Conservation (phyloP, 1,140 invertebrate genomes). For the Apis dorsata region DNA sequence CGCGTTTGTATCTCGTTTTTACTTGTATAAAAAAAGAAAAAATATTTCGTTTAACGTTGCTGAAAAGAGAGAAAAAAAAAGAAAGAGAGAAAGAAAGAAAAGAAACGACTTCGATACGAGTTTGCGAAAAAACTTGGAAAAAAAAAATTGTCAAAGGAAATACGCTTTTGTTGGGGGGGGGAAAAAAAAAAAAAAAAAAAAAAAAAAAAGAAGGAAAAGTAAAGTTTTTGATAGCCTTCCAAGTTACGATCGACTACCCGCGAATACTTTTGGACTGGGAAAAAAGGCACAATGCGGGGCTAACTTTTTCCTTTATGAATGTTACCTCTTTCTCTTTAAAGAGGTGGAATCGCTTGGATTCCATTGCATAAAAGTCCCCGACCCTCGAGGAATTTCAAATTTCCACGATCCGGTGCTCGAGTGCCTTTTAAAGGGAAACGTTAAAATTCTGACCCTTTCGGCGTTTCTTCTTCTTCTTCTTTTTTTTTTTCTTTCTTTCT, state of each 20-base stretch:
- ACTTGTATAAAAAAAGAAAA: background rate
- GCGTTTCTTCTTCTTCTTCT: background rate
- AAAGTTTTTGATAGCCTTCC: background rate
- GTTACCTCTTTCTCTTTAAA: background rate
- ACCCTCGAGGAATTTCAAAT: background rate
- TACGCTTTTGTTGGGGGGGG: background rate
- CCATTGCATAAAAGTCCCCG: background rate
- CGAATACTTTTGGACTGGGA: background rate
- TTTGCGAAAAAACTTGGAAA: background rate
- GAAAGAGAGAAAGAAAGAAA: background rate
- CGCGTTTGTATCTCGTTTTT: slow-evolving; percentile 21
- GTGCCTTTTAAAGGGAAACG: too few relatives aligned
- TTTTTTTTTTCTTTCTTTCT: too few relatives aligned
- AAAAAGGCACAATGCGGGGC: background rate
- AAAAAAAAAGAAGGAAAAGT: background rate
- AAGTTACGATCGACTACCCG: background rate
- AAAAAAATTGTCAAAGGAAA: background rate
- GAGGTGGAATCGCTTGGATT: background rate
- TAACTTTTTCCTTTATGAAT: background rate
- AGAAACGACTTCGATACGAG: too few relatives aligned
- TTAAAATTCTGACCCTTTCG: background rate
- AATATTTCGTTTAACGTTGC: too few relatives aligned
- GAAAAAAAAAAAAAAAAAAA: background rate
- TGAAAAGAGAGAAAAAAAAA: too few relatives aligned
- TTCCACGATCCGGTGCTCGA: background rate